Conservation (phyloP, 2,113 vertebrate species). For the Rhinoderma darwinii region DNA sequence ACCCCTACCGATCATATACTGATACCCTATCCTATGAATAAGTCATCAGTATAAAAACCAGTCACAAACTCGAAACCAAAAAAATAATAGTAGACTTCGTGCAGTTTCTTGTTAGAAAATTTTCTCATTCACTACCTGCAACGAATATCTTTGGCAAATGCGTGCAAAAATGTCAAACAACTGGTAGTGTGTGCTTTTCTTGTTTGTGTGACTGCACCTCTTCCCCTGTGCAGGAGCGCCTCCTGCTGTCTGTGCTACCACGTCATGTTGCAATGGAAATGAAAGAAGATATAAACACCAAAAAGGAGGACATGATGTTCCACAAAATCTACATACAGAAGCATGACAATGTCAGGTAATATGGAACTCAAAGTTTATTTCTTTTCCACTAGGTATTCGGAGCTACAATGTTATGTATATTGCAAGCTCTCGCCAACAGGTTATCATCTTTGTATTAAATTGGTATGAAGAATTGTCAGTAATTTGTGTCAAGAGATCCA, state of each 20-base stretch:
- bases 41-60: no score
- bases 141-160: background rate
- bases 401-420: background rate
- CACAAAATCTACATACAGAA: slow-evolving; percentile 99
- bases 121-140: background rate
- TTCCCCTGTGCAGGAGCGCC: slow-evolving; percentile 81
- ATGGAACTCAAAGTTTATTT: background rate
- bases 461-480: background rate
- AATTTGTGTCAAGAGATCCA: background rate
- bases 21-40: no score
- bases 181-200: background rate
- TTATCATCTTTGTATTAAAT: background rate
- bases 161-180: background rate
- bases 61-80: no score
- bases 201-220: background rate
- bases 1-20: no score
- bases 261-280: slow-evolving; percentile 98
- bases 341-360: slow-evolving; percentile 95
- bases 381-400: background rate
- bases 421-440: background rate
- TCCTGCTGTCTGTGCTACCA: slow-evolving; percentile 93
- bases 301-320: slow-evolving; percentile 99
- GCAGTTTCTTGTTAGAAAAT: background rate
- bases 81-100: background rate
- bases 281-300: slow-evolving; percentile 98